phyloP scores from a whole-genome alignment of 2,797 vertebrate species.

The Bryconaethiops microstoma region DNA sequence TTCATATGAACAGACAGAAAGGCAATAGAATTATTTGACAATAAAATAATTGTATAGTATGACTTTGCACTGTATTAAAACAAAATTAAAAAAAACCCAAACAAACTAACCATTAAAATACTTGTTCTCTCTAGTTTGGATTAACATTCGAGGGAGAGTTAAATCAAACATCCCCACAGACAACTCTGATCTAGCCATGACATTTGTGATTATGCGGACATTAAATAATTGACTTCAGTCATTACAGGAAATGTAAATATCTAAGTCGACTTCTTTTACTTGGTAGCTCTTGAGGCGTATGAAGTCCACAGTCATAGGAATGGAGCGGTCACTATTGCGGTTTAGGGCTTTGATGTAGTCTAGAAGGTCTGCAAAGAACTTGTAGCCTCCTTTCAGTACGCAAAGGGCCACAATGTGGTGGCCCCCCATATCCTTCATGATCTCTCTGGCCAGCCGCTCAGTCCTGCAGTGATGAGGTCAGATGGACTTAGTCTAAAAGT shows the following conservation, averaged over 20 bases:
- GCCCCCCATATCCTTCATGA: constrained; percentile 97
- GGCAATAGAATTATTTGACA: no score
- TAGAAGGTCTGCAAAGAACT: constrained; percentile 97
- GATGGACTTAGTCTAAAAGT: constrained; percentile 52
- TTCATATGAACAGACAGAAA: no score
- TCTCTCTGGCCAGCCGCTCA: constrained; percentile 93
- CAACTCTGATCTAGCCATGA: not conserved
- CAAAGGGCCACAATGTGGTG: constrained; percentile 98
- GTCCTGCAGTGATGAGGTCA: constrained; percentile 78
- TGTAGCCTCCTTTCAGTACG: constrained; percentile 98
- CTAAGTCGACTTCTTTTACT: constrained; percentile 75
- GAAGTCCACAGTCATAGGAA: constrained; percentile 99
- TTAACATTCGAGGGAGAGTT: no score
- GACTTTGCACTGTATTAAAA: no score
- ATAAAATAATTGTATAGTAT: no score
- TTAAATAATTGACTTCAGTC: not conserved
- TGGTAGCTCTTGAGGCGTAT: constrained; percentile 98
- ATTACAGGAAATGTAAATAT: no score
- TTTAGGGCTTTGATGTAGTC: constrained; percentile 99
- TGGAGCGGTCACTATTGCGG: constrained; percentile 95
- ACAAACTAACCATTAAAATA: no score
- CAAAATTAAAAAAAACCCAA: no score
- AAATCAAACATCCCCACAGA: not conserved
- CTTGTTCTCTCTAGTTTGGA: no score
- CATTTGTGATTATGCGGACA: not conserved